Conservation (phyloP, 2,888 invertebrate species). For the Dugesia japonica region DNA sequence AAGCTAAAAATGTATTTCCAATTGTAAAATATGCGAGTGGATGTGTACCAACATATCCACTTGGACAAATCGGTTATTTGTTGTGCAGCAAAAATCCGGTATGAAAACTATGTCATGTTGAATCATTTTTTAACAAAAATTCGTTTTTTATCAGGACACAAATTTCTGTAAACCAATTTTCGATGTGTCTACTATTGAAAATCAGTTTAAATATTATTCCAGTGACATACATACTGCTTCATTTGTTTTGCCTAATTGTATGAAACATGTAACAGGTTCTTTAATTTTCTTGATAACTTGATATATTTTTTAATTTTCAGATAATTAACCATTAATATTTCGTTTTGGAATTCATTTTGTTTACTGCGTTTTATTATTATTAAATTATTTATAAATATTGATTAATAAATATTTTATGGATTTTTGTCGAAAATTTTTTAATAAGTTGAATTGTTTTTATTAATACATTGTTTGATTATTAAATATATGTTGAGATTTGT, state of each 20-base stretch:
- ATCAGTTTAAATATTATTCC: not conserved
- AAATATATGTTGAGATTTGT: no score
- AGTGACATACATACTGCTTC: not conserved
- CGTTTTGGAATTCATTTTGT: no score
- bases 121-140: no score
- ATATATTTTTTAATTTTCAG: no score
- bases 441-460: no score
- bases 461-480: no score
- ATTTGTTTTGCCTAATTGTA: not conserved
- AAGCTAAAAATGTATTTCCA: slow-evolving; percentile 64
- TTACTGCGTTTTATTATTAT: no score
- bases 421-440: no score
- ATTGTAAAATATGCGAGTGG: slow-evolving; percentile 64
- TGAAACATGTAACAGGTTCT: not conserved
- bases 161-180: not conserved
- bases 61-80: slow-evolving; percentile 86
- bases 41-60: slow-evolving; percentile 82
- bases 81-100: slow-evolving; percentile 61
- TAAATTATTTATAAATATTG: no score
- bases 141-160: not conserved
- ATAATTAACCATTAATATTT: no score
- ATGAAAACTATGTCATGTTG: not conserved
- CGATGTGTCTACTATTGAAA: not conserved
- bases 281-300: no score
- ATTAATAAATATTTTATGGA: no score